Conservation (phyloP, 2,888 invertebrate genomes). For the Prosopocoilus inquinatus region DNA sequence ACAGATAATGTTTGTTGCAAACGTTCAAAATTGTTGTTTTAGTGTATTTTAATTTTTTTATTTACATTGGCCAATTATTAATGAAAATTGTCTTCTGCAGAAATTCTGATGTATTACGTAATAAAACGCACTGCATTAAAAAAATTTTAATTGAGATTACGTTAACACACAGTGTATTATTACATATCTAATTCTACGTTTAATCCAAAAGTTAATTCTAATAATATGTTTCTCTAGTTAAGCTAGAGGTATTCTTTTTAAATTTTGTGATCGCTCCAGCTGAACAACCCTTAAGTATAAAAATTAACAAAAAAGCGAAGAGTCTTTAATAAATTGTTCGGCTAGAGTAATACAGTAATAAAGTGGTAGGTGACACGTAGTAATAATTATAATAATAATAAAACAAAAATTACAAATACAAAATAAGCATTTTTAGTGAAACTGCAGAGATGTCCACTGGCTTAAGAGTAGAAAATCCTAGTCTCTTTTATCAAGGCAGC, state of each 20-base stretch:
- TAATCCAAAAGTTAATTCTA: constrained; percentile 1
- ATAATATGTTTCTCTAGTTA: background rate
- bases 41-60: too few species aligned
- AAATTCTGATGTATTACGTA: too few species aligned
- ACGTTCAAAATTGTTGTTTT: too few species aligned
- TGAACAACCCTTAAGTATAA: background rate
- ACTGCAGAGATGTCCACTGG: constrained; percentile 7
- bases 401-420: constrained; percentile 9
- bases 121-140: background rate
- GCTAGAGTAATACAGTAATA: background rate
- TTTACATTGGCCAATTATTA: too few species aligned
- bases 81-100: too few species aligned
- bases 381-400: background rate
- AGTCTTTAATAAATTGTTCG: constrained; percentile 3
- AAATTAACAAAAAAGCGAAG: background rate
- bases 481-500: constrained; percentile 19
- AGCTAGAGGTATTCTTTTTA: background rate
- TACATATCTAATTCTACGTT: constrained; percentile 5
- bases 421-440: constrained; percentile 11
- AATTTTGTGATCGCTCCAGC: background rate
- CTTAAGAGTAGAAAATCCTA: constrained; percentile 16
- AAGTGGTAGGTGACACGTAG: background rate
- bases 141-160: constrained; percentile 9
- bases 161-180: constrained; percentile 7
- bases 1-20: too few species aligned